Conservation (phyloP, 2,113 vertebrate species). For the Strigops habroptila region DNA sequence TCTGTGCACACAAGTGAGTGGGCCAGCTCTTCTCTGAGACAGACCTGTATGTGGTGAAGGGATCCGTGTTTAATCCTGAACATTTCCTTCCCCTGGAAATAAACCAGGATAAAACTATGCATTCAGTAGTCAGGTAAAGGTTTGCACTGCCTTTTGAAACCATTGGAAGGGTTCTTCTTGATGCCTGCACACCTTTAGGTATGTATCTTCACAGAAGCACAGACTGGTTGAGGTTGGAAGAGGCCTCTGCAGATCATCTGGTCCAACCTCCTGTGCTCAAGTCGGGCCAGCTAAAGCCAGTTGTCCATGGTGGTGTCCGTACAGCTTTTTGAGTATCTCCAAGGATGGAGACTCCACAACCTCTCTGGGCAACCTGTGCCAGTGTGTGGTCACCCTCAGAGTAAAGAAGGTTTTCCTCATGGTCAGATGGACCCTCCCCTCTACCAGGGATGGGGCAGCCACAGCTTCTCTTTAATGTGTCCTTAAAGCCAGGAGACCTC, state of each 20-base stretch:
- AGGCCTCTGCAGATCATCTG: not conserved
- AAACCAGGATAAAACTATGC: not conserved
- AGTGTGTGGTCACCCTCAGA: not conserved
- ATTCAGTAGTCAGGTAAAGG: not conserved
- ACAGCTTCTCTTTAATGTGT: not conserved
- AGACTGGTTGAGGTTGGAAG: not conserved
- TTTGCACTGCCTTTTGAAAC: not conserved
- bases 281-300: not conserved
- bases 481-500: not conserved
- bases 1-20: fast-evolving
- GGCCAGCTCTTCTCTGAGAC: not conserved
- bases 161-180: not conserved
- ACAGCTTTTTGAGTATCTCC: not conserved
- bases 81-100: not conserved
- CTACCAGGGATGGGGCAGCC: not conserved
- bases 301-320: fast-evolving
- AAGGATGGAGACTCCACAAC: not conserved
- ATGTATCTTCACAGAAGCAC: fast-evolving
- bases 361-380: not conserved
- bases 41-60: not conserved
- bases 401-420: not conserved
- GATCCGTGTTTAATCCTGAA: not conserved
- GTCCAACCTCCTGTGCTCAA: not conserved
- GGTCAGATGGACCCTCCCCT: not conserved
- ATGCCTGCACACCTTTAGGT: not conserved